A percentile compares a stretch with the other conserved stretches of the same genome.
Evolutionary conservation across 2,113 vertebrate species (phyloP).

Genomic region (Lophotis ruficrista): DNA sequence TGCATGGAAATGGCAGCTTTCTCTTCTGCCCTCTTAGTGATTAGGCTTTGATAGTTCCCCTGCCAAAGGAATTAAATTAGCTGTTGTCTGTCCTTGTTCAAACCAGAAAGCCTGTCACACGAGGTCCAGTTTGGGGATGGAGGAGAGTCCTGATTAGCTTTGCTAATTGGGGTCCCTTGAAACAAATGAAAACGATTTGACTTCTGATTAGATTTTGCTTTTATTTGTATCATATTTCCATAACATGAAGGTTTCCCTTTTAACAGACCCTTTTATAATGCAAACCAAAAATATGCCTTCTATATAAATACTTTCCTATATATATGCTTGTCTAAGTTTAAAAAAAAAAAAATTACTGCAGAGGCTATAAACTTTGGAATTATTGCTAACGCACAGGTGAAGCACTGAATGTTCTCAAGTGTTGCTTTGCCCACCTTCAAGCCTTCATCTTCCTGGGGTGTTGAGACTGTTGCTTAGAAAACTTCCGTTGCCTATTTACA

Average conservation of each 20-base stretch:
- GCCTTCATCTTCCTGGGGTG: neutral
- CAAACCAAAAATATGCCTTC: neutral
- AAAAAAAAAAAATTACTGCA: no score
- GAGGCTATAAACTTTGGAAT: neutral
- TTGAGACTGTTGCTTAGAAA: neutral
- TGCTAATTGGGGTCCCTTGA: neutral
- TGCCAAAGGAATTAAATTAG: neutral
- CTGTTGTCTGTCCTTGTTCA: neutral
- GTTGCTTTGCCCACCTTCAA: neutral
- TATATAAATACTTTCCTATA: neutral
- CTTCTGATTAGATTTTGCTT: neutral
- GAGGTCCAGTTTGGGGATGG: neutral
- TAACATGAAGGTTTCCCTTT: neutral
- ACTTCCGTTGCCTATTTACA: neutral
- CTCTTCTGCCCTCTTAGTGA: neutral
- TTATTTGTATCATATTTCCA: neutral
- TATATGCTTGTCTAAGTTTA: neutral
- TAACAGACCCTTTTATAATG: neutral
- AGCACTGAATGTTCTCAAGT: neutral
- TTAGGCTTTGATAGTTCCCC: neutral
- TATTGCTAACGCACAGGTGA: neutral
- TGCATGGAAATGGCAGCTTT: conserved; percentile 61
- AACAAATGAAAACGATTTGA: neutral
- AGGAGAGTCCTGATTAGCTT: neutral
- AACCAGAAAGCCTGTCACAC: neutral